These are phyloP conservation scores for Brenthis hecate DNA, from an alignment of 2,888 invertebrate genomes.

Conservation along the genomic window DNA sequence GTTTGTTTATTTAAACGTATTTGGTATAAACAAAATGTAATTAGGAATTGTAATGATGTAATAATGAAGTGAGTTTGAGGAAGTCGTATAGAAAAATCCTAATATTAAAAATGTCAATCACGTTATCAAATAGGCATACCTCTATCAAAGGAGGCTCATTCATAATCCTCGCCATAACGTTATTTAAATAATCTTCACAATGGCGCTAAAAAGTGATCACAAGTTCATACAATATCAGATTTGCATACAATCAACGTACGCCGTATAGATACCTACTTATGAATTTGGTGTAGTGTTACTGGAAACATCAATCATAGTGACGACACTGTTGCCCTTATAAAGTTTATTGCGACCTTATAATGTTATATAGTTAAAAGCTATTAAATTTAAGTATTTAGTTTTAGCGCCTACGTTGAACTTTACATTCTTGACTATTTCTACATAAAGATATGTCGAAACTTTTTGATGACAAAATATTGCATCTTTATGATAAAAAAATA, in stretches of 20 bases:
- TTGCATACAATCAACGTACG: constrained; percentile 48
- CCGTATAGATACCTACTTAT: constrained; percentile 42
- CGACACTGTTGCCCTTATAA: constrained; percentile 33
- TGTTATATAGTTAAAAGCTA: constrained; percentile 20
- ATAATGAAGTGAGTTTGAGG: neutral
- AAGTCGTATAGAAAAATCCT: neutral
- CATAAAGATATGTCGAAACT: neutral
- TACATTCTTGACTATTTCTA: neutral
- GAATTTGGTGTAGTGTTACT: constrained; percentile 41
- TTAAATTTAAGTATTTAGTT: constrained; percentile 25
- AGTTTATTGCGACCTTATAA: constrained; percentile 28
- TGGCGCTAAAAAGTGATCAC: constrained; percentile 35
- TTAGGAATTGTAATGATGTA: neutral
- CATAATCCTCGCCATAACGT: constrained; percentile 33
- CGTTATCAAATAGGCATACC: constrained; percentile 23
- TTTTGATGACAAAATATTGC: too few relatives aligned
- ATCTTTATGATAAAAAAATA: neutral
- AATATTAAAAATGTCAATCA: constrained; percentile 24
- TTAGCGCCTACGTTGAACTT: constrained; percentile 14
- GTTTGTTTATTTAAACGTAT: too few relatives aligned
- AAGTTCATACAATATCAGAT: constrained; percentile 39
- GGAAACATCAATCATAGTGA: constrained; percentile 41
- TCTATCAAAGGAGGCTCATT: constrained; percentile 30
- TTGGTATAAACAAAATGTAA: neutral
- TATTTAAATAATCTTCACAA: constrained; percentile 39